Conservation (phyloP, 2,888 invertebrate genomes). For the Zhuqinia jingwanae region DNA sequence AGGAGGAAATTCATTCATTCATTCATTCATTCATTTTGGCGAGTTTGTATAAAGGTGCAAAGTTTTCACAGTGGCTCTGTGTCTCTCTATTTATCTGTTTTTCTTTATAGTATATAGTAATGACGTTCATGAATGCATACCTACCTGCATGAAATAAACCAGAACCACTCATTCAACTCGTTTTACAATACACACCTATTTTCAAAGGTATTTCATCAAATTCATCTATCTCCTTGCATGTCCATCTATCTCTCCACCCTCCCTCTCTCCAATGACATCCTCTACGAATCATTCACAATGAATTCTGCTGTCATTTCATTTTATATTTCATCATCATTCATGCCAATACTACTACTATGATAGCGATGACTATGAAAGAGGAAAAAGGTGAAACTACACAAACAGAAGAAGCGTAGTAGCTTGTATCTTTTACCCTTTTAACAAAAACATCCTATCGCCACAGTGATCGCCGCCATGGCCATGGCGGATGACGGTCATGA, state of each 20-base stretch:
- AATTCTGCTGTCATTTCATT: constrained; percentile 56
- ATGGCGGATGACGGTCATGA: constrained; percentile 54
- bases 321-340: constrained; percentile 27
- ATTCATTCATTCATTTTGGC: constrained; percentile 39
- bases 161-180: constrained; percentile 29
- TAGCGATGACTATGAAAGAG: no score
- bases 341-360: constrained; percentile 36
- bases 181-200: neutral
- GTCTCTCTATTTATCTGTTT: neutral
- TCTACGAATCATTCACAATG: no score
- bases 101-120: constrained; percentile 20
- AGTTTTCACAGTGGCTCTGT: neutral
- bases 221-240: neutral
- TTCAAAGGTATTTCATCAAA: constrained; percentile 62
- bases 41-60: constrained; percentile 34
- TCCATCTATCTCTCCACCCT: constrained; percentile 35
- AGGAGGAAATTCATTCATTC: constrained; percentile 45
- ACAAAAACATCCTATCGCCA: neutral
- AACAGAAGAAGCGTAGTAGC: neutral
- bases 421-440: neutral
- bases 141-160: constrained; percentile 56
- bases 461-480: neutral
- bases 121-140: constrained; percentile 60
- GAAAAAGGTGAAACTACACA: constrained; percentile 10
- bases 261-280: neutral